A percentile compares a stretch with the other conserved stretches of the same genome.
Evolutionary conservation across 2,113 vertebrate species (phyloP).

Genomic region (Bos taurus): ARS-UCD2.0 NC_037333.1:34317001-34317500

Average conservation of each 20-base stretch:
- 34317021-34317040: not conserved
- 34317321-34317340: no score
- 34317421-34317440: no score
- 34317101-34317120: not conserved
- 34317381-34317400: no score
- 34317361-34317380: no score
- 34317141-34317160: not conserved
- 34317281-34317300: no score
- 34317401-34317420: no score
- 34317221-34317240: not conserved
- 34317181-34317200: not conserved
- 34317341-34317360: no score
- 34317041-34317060: not conserved
- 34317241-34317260: not conserved
- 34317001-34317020: not conserved
- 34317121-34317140: not conserved
- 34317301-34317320: no score
- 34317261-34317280: no score
- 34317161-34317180: not conserved
- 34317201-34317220: not conserved
- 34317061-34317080: not conserved
- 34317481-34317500: no score
- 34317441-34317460: no score
- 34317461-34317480: no score
- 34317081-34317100: not conserved